Evolutionary conservation across 2,113 vertebrate genomes (phyloP).

Genomic region (Zingel zingel): DNA sequence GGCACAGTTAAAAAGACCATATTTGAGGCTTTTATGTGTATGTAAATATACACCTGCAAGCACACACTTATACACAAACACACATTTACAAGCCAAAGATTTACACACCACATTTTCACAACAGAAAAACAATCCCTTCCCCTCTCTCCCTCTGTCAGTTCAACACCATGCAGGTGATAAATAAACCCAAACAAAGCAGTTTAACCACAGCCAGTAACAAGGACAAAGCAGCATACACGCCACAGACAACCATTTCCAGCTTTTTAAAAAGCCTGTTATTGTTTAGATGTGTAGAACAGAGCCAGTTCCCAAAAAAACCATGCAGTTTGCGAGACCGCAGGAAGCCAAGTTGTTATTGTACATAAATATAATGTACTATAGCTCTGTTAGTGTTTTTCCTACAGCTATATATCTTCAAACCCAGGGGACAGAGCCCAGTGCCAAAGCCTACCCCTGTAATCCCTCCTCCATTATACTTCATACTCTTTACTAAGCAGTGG

Average conservation of each 20-base stretch:
- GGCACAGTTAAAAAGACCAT: neutral
- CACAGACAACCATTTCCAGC: conserved; percentile 63
- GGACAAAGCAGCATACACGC: conserved; percentile 57
- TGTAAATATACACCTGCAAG: conserved; percentile 1
- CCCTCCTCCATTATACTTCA: conserved; percentile 47
- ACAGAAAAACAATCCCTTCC: conserved; percentile 22
- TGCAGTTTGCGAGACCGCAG: conserved; percentile 69
- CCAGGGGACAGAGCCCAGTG: conserved; percentile 46
- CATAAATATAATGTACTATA: conserved; percentile 57
- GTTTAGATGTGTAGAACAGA: conserved; percentile 56
- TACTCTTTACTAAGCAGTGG: conserved; percentile 42
- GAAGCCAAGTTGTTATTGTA: conserved; percentile 71
- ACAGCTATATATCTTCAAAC: conserved; percentile 67
- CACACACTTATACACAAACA: neutral
- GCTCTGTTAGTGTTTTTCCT: conserved; percentile 63
- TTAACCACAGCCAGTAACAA: conserved; percentile 60
- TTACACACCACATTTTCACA: conserved; percentile 41
- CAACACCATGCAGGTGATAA: conserved; percentile 54
- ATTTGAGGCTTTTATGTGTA: conserved; percentile 19
- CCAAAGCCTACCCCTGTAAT: conserved; percentile 50
- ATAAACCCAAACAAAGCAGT: conserved; percentile 63
- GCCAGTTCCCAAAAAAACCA: conserved; percentile 48
- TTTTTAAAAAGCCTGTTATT: conserved; percentile 61
- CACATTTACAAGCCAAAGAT: conserved; percentile 8
- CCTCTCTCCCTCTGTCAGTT: conserved; percentile 35